phyloP scores from a whole-genome alignment of 2,797 vertebrate genomes.

The Carapus acus region DNA sequence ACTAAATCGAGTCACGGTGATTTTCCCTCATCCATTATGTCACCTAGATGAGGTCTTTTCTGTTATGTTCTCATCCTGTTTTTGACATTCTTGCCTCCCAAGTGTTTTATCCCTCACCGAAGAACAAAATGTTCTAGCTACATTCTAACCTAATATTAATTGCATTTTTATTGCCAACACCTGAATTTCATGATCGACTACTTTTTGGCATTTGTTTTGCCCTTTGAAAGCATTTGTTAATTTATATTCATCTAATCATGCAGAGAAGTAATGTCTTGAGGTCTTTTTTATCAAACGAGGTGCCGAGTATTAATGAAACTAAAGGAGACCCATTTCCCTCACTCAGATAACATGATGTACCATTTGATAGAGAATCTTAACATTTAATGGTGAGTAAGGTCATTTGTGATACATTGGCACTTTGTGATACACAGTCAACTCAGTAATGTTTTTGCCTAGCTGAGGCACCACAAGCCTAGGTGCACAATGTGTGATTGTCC shows the following conservation, averaged over 20 bases:
- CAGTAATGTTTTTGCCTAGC: slow-evolving; percentile 46
- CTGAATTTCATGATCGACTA: background rate
- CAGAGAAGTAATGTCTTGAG: background rate
- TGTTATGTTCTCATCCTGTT: background rate
- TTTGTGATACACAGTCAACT: slow-evolving; percentile 26
- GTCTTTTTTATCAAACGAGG: background rate
- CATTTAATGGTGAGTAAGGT: too few relatives aligned
- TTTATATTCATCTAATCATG: slow-evolving; percentile 1
- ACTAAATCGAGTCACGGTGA: background rate
- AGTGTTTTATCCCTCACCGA: too few relatives aligned
- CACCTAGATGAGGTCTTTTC: background rate
- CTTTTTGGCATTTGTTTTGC: background rate
- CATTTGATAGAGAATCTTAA: slow-evolving; percentile 10
- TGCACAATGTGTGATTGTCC: slow-evolving; percentile 44
- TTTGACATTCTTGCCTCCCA: background rate
- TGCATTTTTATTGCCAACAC: slow-evolving; percentile 1
- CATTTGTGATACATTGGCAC: too few relatives aligned
- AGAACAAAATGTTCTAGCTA: background rate
- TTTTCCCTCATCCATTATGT: background rate
- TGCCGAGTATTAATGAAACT: background rate
- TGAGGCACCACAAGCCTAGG: slow-evolving; percentile 30
- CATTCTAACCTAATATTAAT: background rate
- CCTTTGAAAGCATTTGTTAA: background rate
- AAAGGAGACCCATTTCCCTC: background rate
- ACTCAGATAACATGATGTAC: slow-evolving; percentile 23